Percentiles rank a stretch among this genome's conserved stretches.
Evolutionary conservation across 2,113 vertebrate genomes (phyloP).

Genomic region (Thalassoma bifasciatum): DNA sequence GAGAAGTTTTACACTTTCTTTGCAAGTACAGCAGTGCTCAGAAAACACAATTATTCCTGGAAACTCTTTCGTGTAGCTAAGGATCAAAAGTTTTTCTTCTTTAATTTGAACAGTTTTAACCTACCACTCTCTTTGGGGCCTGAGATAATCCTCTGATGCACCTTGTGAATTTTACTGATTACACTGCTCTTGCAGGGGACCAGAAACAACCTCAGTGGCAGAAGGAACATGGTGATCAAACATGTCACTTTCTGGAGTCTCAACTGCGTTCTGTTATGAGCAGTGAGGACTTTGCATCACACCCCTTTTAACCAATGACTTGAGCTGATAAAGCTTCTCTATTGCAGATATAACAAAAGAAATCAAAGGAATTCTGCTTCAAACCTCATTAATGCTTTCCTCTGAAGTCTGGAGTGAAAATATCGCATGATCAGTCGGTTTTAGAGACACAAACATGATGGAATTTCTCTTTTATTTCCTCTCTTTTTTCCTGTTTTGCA

Average conservation of each 20-base stretch:
- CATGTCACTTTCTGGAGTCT: constrained; percentile 31
- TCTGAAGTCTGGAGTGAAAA: constrained; percentile 49
- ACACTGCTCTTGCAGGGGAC: constrained; percentile 37
- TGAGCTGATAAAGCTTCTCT: constrained; percentile 25
- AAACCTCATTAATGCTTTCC: constrained; percentile 46
- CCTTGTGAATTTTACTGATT: constrained; percentile 63
- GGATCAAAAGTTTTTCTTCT: constrained; percentile 59
- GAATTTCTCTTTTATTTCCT: constrained; percentile 36
- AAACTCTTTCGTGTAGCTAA: constrained; percentile 50
- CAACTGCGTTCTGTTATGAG: constrained; percentile 14
- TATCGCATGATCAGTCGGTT: constrained; percentile 47
- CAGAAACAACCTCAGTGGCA: constrained; percentile 46
- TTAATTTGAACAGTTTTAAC: constrained; percentile 62
- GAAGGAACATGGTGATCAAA: constrained; percentile 54
- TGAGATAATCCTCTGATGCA: constrained; percentile 52
- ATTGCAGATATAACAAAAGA: constrained; percentile 36
- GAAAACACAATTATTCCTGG: constrained; percentile 66
- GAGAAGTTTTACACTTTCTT: constrained; percentile 49
- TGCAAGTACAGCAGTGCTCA: constrained; percentile 41
- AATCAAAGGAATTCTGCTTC: constrained; percentile 36
- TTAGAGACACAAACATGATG: constrained; percentile 42
- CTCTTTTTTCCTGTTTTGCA: constrained; percentile 27
- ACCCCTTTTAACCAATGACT: constrained; percentile 24
- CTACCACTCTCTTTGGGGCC: constrained; percentile 29
- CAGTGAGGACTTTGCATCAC: constrained; percentile 22